A percentile compares a stretch with the other conserved stretches of the same genome.
These are phyloP conservation scores for Oeneis ivallda DNA, from an alignment of 2,888 invertebrate species.

Conservation along the genomic window DNA sequence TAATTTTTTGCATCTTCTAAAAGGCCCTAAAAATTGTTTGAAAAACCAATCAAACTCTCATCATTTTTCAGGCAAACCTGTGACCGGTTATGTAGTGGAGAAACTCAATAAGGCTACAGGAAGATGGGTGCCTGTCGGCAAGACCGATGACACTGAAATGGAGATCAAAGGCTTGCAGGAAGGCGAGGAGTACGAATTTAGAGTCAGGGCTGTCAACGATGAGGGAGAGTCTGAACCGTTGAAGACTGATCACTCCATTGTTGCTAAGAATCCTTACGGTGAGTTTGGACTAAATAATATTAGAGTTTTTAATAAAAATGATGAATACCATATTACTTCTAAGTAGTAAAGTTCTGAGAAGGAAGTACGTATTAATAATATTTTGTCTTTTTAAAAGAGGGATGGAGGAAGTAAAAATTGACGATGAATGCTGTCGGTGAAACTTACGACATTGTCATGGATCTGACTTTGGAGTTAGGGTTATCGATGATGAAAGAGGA, in stretches of 20 bases:
- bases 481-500: too few relatives aligned
- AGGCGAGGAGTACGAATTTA: slow-evolving; percentile 94
- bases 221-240: slow-evolving; percentile 97
- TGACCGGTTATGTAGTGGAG: slow-evolving; percentile 96
- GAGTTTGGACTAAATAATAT: slow-evolving; percentile 42
- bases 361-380: too few relatives aligned
- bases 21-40: too few relatives aligned
- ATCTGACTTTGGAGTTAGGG: too few relatives aligned
- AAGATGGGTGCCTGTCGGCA: slow-evolving; percentile 96
- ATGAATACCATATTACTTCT: not conserved
- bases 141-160: slow-evolving; percentile 92
- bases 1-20: too few relatives aligned
- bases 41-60: not conserved
- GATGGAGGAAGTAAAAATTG: too few relatives aligned
- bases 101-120: slow-evolving; percentile 96
- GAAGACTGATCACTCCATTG: slow-evolving; percentile 92
- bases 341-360: too few relatives aligned
- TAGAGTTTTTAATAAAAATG: not conserved
- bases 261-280: slow-evolving; percentile 98
- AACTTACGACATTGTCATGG: too few relatives aligned
- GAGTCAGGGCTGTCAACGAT: slow-evolving; percentile 96
- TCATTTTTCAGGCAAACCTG: slow-evolving; percentile 83
- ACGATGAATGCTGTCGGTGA: too few relatives aligned
- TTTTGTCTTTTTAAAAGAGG: too few relatives aligned
- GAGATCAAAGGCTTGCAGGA: slow-evolving; percentile 92